Evolutionary conservation across 2,797 vertebrate species (phyloP).

Genomic region (Cephalopachus bancanus): DNA sequence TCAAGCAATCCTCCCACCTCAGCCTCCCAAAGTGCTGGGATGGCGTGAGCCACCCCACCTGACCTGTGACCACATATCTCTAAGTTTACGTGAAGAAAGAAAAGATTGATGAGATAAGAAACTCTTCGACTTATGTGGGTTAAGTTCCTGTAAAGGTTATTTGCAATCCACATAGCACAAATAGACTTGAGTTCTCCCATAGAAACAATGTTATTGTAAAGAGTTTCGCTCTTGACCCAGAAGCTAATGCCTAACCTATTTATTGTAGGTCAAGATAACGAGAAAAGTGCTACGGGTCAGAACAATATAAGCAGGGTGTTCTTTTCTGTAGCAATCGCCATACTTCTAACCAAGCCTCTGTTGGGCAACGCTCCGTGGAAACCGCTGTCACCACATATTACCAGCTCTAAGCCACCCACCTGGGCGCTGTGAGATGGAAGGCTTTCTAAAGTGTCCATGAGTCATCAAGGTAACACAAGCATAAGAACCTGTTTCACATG

Average conservation of each 20-base stretch:
- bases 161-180: slow-evolving; percentile 58
- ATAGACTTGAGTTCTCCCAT: slow-evolving; percentile 45
- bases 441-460: slow-evolving; percentile 33
- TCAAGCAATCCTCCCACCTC: too few species aligned
- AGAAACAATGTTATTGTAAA: slow-evolving; percentile 47
- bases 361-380: slow-evolving; percentile 6
- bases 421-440: background rate
- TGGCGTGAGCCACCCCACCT: too few species aligned
- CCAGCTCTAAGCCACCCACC: background rate
- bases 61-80: background rate
- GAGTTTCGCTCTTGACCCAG: slow-evolving; percentile 24
- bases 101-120: background rate
- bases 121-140: slow-evolving; percentile 27
- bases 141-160: slow-evolving; percentile 31
- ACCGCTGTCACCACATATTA: background rate
- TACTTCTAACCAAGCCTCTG: background rate
- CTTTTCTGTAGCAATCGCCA: background rate
- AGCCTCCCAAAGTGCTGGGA: too few species aligned
- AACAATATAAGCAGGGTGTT: background rate
- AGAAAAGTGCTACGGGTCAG: background rate
- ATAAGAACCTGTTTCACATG: background rate
- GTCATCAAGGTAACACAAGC: background rate
- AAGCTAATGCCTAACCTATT: slow-evolving; percentile 23
- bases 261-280: background rate
- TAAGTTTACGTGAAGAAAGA: slow-evolving; percentile 21